A percentile compares a stretch with the other conserved stretches of the same genome.
These are phyloP conservation scores for Drosophila tani DNA, from an alignment of 1,140 invertebrate genomes.

Conservation along the genomic window DNA sequence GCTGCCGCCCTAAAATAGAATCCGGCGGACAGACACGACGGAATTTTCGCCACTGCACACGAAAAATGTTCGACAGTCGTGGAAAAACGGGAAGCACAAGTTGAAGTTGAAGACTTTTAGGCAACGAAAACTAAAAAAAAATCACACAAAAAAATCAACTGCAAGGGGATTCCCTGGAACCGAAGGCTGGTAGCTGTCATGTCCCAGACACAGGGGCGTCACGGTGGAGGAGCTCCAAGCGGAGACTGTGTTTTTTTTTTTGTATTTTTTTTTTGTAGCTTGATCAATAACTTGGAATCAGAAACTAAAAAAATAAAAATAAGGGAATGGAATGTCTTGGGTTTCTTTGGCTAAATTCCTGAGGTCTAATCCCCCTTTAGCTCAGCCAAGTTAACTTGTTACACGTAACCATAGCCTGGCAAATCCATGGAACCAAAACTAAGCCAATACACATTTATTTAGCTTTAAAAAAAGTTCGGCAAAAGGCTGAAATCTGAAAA, in stretches of 20 bases:
- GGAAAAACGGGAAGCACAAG: conserved; percentile 36
- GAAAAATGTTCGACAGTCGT: conserved; percentile 51
- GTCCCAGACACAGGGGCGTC: conserved; percentile 49
- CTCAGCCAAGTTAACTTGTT: conserved; percentile 65
- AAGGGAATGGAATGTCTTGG: conserved; percentile 34
- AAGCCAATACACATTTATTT: conserved; percentile 12
- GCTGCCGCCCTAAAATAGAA: conserved; percentile 10
- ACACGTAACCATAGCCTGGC: conserved; percentile 58
- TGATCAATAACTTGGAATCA: conserved; percentile 45
- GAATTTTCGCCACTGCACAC: conserved; percentile 31
- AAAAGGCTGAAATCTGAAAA: neutral
- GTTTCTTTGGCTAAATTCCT: conserved; percentile 20
- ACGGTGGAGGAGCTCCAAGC: conserved; percentile 1
- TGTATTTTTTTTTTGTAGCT: conserved; percentile 1
- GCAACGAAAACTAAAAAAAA: conserved; percentile 18
- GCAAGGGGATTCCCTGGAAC: conserved; percentile 30
- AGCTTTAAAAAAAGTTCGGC: conserved; percentile 4
- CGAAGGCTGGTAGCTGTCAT: conserved; percentile 34
- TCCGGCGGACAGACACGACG: conserved; percentile 15
- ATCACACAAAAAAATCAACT: conserved; percentile 22
- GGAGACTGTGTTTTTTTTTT: conserved; percentile 13
- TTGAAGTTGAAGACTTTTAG: conserved; percentile 38
- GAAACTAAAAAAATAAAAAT: neutral
- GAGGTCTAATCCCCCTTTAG: conserved; percentile 1
- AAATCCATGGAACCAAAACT: conserved; percentile 7